A percentile compares a stretch with the other conserved stretches of the same genome.
Conservation (phyloP, 2,888 invertebrate species). For the Yponomeuta cagnagella region DNA sequence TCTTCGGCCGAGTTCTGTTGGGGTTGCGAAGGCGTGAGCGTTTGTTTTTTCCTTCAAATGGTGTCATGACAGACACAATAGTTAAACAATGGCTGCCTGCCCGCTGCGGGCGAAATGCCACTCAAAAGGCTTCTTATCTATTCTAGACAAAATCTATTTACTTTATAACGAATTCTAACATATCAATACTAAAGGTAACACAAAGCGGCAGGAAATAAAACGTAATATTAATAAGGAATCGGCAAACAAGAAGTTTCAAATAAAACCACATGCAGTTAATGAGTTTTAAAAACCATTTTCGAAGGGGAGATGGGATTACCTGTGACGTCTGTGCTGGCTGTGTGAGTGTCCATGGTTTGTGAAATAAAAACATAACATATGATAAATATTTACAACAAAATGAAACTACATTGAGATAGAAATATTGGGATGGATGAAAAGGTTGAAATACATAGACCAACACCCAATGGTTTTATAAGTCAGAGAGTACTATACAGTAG, state of each 20-base stretch:
- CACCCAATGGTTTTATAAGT: background rate
- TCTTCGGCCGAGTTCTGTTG: slow-evolving; percentile 88
- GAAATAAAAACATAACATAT: slow-evolving; percentile 4
- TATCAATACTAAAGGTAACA: background rate
- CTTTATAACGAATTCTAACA: no score
- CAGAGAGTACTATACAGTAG: background rate
- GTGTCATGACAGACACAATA: background rate
- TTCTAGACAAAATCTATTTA: no score
- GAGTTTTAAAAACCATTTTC: background rate
- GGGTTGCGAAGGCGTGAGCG: background rate
- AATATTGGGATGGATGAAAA: background rate
- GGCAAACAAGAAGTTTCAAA: background rate
- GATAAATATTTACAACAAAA: background rate
- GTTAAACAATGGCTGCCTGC: background rate
- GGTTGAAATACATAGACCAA: background rate
- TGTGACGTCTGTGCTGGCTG: slow-evolving; percentile 5
- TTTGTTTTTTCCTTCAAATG: no score
- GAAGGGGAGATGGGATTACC: background rate
- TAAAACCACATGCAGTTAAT: background rate
- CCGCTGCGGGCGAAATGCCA: no score
- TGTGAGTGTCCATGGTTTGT: slow-evolving; percentile 4
- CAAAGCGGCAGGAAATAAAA: background rate
- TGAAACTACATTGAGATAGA: background rate
- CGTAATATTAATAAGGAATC: background rate
- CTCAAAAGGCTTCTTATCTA: no score